Percentiles rank a stretch among this genome's conserved stretches.
Conservation (phyloP, 2,888 invertebrate genomes). For the Thera britannica region DNA sequence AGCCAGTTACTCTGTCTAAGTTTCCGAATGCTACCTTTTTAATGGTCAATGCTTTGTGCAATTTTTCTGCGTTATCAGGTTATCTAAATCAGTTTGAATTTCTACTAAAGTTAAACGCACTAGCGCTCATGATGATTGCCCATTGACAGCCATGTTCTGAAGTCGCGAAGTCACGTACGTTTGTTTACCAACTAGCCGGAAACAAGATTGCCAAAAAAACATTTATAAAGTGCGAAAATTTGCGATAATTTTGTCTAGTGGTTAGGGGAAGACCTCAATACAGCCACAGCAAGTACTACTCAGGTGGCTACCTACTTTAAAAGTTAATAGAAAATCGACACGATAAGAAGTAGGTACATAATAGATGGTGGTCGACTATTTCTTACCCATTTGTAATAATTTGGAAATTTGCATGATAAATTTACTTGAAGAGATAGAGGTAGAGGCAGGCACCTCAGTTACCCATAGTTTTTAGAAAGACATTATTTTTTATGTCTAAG, state of each 20-base stretch:
- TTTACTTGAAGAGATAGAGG: too few relatives aligned
- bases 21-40: neutral
- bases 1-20: neutral
- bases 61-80: neutral
- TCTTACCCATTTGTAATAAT: too few relatives aligned
- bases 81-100: neutral
- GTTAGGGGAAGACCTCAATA: neutral
- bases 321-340: too few relatives aligned
- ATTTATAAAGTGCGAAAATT: conserved; percentile 12
- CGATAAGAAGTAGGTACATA: too few relatives aligned
- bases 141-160: conserved; percentile 60
- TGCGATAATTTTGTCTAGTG: neutral
- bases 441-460: too few relatives aligned
- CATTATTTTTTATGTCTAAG: too few relatives aligned
- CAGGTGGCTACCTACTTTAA: too few relatives aligned
- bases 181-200: conserved; percentile 44
- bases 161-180: conserved; percentile 63
- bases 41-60: neutral
- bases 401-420: too few relatives aligned
- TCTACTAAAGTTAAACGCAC: neutral
- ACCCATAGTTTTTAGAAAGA: too few relatives aligned
- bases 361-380: too few relatives aligned
- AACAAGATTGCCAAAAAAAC: conserved; percentile 22
- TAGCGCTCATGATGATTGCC: conserved; percentile 33
- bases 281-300: too few relatives aligned